Evolutionary conservation across 2,888 invertebrate species (phyloP), one percentile per base, ranked within the genome.

Genomic region (Hypomecis punctinalis): DNA sequence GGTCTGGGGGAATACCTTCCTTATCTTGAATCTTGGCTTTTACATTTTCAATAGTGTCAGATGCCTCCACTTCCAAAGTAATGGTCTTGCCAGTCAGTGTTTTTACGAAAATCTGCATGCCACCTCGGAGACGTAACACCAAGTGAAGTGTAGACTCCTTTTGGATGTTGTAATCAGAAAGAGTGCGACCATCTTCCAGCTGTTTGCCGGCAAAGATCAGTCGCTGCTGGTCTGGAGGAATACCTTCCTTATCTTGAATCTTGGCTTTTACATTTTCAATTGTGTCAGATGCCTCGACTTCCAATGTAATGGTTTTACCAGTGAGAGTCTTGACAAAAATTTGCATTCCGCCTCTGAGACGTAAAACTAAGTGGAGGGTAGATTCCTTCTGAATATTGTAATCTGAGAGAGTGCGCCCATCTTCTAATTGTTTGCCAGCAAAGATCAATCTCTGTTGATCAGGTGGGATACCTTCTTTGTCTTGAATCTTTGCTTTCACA

Each of bases 251-350:
- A 51, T 90, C 89, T 33, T 90, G 89, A 1, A 90, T 90, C 37
- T 90, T 90, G 0, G 89, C 89, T 5, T 90, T 90, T 0, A 90
- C 90, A 78, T 90, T 89, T 9, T 90, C 89, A 13, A 90, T 90
- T 0, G 89, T 89, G 39, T 90, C 90, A 0, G 90, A 88, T 0
- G 90, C 60, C 6, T 90, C 90, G 0, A 88, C 88, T 2, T 88
- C 88, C 0, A 88, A 61, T 0, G 88, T 88, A 4, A 88, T 88
- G 0, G 88, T 88, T 5, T 88, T 88, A 0, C 88, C 88, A 5
- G 88, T 88, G 0, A 88, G 61, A 0, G 88, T 88, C 23, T 88
- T 88, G 0, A 88, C 88, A 43, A 88, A 88, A 0, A 88, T 88
- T 54, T 88, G 88, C 87, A 88, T 88, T 9, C 87, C 87, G 49